Evolutionary conservation across 2,888 invertebrate species (phyloP).

Genomic region (Ariolimax columbianus): DNA sequence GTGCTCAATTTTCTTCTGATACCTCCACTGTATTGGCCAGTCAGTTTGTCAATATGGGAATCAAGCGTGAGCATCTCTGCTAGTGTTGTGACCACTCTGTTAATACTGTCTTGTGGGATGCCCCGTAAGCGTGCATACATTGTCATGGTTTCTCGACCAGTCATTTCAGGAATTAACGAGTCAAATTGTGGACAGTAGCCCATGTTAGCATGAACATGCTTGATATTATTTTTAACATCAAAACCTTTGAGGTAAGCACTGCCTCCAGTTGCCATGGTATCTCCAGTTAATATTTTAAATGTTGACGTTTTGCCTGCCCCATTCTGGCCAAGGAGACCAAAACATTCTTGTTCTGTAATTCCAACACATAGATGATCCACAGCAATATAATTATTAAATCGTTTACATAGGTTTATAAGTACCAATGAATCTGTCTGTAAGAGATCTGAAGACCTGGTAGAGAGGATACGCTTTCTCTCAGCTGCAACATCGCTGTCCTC

Average conservation of each 20-base stretch:
- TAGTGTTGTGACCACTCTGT: slow-evolving; percentile 62
- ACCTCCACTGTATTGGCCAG: slow-evolving; percentile 70
- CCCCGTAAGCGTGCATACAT: slow-evolving; percentile 86
- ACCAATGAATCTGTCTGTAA: slow-evolving; percentile 72
- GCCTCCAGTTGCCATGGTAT: slow-evolving; percentile 80
- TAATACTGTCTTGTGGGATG: slow-evolving; percentile 69
- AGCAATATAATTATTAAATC: slow-evolving; percentile 82
- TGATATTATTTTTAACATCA: slow-evolving; percentile 63
- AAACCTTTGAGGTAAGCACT: slow-evolving; percentile 80
- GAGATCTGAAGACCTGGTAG: too few relatives aligned
- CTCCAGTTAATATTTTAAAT: slow-evolving; percentile 85
- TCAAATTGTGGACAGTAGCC: slow-evolving; percentile 95
- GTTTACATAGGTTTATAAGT: slow-evolving; percentile 83
- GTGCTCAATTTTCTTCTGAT: slow-evolving; percentile 75
- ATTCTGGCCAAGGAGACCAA: slow-evolving; percentile 89
- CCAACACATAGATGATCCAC: slow-evolving; percentile 74
- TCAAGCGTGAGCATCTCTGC: slow-evolving; percentile 65
- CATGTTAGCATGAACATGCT: slow-evolving; percentile 82
- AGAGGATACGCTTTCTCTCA: slow-evolving; percentile 75
- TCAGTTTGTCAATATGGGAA: slow-evolving; percentile 66
- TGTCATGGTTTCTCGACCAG: slow-evolving; percentile 86
- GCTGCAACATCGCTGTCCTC: slow-evolving; percentile 76
- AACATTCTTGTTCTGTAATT: slow-evolving; percentile 83
- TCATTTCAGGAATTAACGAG: slow-evolving; percentile 88
- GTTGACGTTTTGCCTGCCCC: slow-evolving; percentile 94